These are phyloP conservation scores for Peromyscus attwateri DNA, from an alignment of 2,797 vertebrate species.

Conservation along the genomic window DNA sequence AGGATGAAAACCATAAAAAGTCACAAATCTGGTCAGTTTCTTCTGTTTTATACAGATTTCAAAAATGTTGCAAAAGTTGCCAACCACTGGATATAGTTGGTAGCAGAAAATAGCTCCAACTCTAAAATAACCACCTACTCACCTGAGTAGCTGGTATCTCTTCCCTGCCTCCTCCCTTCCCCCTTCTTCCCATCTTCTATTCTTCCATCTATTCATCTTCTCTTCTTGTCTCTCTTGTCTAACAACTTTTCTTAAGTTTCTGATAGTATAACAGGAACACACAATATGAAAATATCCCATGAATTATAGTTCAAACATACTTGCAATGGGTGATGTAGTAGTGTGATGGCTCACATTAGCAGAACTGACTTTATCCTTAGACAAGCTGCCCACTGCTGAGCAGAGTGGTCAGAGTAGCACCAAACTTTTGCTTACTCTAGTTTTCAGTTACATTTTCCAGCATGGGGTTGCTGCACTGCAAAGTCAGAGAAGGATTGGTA, in stretches of 20 bases:
- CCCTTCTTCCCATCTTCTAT: no score
- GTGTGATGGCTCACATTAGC: not conserved
- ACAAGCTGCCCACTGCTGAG: not conserved
- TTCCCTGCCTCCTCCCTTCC: rapidly evolving
- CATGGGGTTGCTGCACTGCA: not conserved
- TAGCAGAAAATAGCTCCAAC: constrained; percentile 59
- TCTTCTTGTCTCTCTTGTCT: not conserved
- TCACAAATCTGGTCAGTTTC: constrained; percentile 65
- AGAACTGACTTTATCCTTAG: not conserved
- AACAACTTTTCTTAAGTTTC: not conserved
- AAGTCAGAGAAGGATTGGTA: not conserved
- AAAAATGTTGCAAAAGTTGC: constrained; percentile 61
- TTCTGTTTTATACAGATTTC: constrained; percentile 52
- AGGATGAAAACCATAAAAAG: constrained; percentile 69
- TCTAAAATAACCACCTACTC: not conserved
- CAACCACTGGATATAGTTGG: constrained; percentile 23
- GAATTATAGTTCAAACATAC: no score
- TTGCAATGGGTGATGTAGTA: not conserved
- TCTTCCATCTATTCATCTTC: no score
- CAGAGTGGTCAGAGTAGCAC: not conserved
- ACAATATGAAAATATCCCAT: not conserved
- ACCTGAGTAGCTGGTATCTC: not conserved
- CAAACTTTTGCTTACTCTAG: not conserved
- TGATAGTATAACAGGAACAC: not conserved
- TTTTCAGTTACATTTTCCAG: not conserved